Percentiles rank a stretch among this genome's conserved stretches.
Conservation (phyloP, 2,797 vertebrate species). For the Mallotus villosus region DNA sequence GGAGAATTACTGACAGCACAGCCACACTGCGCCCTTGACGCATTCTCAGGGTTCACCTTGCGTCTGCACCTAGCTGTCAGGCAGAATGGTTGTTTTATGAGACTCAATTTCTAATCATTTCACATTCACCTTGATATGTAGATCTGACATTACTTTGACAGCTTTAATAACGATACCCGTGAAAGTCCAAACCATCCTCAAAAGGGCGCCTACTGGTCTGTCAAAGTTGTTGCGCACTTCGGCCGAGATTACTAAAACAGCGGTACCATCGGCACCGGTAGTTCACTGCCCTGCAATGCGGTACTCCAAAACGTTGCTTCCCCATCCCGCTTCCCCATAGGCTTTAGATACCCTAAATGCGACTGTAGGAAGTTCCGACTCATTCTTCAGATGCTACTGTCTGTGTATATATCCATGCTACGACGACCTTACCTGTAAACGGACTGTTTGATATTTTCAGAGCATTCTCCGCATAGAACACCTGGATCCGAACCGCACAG, state of each 20-base stretch:
- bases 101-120: neutral
- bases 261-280: slow-evolving; percentile 44
- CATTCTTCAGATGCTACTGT: neutral
- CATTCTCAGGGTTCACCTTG: slow-evolving; percentile 51
- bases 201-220: neutral
- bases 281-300: slow-evolving; percentile 76
- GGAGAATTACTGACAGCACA: slow-evolving; percentile 1
- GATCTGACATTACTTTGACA: neutral
- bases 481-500: slow-evolving; percentile 64
- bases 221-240: slow-evolving; percentile 48
- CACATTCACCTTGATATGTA: neutral
- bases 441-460: slow-evolving; percentile 38
- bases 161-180: neutral
- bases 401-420: slow-evolving; percentile 15
- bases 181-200: neutral
- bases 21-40: slow-evolving; percentile 51
- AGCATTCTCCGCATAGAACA: slow-evolving; percentile 39
- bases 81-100: neutral
- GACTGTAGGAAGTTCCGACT: neutral
- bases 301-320: slow-evolving; percentile 44
- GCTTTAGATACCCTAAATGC: slow-evolving; percentile 11
- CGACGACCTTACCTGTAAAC: slow-evolving; percentile 64
- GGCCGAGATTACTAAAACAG: slow-evolving; percentile 40
- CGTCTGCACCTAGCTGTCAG: slow-evolving; percentile 23
- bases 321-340: slow-evolving; percentile 38